Base-by-base conservation (phyloP, 2,113 vertebrate species). In the Planiliza haematocheilus region DNA sequence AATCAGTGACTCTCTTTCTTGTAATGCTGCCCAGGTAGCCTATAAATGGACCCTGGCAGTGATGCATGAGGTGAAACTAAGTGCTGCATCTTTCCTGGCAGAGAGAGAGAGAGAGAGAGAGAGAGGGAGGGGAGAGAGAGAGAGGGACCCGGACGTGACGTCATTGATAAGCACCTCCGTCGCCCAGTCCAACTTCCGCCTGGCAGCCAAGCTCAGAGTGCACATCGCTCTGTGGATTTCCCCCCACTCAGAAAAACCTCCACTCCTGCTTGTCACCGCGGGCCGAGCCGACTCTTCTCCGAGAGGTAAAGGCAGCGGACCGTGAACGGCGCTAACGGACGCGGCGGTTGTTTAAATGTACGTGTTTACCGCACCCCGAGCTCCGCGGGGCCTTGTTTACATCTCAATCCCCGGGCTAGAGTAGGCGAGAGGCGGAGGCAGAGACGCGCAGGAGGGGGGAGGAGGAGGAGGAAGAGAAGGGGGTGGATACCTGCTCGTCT, bases 361-460 rank as follows among this genome's bases (percentile, higher is more conserved):
- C 45, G 8, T 38, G 62, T 80, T 75, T 70, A 37, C 45, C 69
- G 24, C 24, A 30, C 24, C 42, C 20, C 8, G 51, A 56, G 74
- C 61, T 42, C 38, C 66, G 45, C 49, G 63, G 52, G 94, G 93
- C 94, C 94, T 94, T 95, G 94, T 95, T 95, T 94, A 95, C 93
- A 93, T 93, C 79, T 76, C 72, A 71, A 84, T 93, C 93, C 94
- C 66, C 91, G 93, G 83, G 30, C 79, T 94, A 68, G 74, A 91
- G 89, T 94, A 81, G 12, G 49, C 66, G 65, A 72, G 88, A 89
- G 75, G 79, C 78, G 60, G 74, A 34, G 73, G 77, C 72, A 51
- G 70, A 75, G n/a, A n/a, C n/a, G n/a, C n/a, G n/a, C n/a, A n/a
- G 71, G 73, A 63, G 69, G 65, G 57, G 24, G 62, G 42, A 37